Evolutionary conservation across 2,797 vertebrate genomes (phyloP).

Genomic region (Sparus aurata): DNA sequence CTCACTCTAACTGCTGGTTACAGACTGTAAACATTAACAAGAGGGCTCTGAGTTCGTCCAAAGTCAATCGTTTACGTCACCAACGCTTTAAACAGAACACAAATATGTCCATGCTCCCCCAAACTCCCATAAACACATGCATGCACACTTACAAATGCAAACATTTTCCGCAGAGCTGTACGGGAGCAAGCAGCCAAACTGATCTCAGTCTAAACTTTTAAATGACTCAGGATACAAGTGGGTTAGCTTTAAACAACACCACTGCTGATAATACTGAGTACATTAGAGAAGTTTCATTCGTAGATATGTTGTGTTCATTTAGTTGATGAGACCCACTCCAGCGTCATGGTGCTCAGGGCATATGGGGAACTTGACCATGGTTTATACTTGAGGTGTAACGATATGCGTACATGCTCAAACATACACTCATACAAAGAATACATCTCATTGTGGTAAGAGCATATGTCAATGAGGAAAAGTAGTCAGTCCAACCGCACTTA

Average conservation of each 20-base stretch:
- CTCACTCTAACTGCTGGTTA: constrained; percentile 41
- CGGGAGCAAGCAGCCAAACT: constrained; percentile 11
- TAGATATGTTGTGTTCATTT: neutral
- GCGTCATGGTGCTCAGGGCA: neutral
- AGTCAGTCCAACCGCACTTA: no score
- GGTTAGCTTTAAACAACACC: constrained; percentile 10
- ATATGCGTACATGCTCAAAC: no score
- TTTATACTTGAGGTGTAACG: neutral
- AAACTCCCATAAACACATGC: constrained; percentile 44
- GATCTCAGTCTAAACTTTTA: constrained; percentile 36
- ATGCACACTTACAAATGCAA: constrained; percentile 24
- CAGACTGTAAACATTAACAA: constrained; percentile 74
- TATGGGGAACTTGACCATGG: neutral
- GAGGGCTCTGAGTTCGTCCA: constrained; percentile 46
- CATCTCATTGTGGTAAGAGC: no score
- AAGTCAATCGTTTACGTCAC: constrained; percentile 66
- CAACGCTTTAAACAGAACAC: constrained; percentile 57
- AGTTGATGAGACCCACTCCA: neutral
- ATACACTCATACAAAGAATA: no score
- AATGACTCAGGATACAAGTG: constrained; percentile 30
- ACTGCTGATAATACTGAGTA: constrained; percentile 6
- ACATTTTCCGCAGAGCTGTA: constrained; percentile 1
- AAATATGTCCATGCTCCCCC: constrained; percentile 50
- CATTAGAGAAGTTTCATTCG: neutral
- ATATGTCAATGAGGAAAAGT: no score